Percentiles rank a stretch among this genome's conserved stretches.
These are phyloP conservation scores for Drosophila yooni DNA, from an alignment of 2,888 invertebrate genomes.

Conservation along the genomic window DNA sequence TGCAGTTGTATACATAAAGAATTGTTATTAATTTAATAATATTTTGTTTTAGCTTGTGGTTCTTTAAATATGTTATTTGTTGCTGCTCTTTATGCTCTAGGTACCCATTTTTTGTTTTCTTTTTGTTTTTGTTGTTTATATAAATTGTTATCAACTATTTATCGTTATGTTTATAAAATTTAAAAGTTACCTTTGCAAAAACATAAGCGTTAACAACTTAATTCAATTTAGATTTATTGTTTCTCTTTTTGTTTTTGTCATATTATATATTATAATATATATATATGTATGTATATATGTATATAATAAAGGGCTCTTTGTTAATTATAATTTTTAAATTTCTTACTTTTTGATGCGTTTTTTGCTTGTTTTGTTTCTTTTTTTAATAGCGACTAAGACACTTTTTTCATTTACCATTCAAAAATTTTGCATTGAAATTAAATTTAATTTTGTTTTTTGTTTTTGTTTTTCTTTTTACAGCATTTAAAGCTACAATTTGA, in stretches of 20 bases:
- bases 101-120: slow-evolving; percentile 55
- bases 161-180: slow-evolving; percentile 59
- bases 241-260: slow-evolving; percentile 39
- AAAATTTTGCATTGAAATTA: slow-evolving; percentile 52
- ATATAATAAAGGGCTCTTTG: slow-evolving; percentile 61
- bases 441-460: slow-evolving; percentile 25
- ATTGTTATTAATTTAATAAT: slow-evolving; percentile 65
- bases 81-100: slow-evolving; percentile 75
- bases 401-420: slow-evolving; percentile 68
- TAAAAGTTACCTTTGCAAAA: slow-evolving; percentile 69
- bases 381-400: slow-evolving; percentile 81
- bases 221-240: slow-evolving; percentile 60
- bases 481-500: slow-evolving; percentile 78
- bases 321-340: slow-evolving; percentile 37
- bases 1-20: slow-evolving; percentile 22
- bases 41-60: slow-evolving; percentile 65
- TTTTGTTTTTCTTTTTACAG: slow-evolving; percentile 56
- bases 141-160: slow-evolving; percentile 49
- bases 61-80: slow-evolving; percentile 75
- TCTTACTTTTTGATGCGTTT: slow-evolving; percentile 52
- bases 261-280: slow-evolving; percentile 13
- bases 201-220: slow-evolving; percentile 79
- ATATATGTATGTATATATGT: slow-evolving; percentile 28
- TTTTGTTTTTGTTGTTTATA: slow-evolving; percentile 27
- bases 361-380: slow-evolving; percentile 25